These are phyloP conservation scores for Micropoecilia bifurca DNA, from an alignment of 2,797 vertebrate genomes.

Conservation along the genomic window DNA sequence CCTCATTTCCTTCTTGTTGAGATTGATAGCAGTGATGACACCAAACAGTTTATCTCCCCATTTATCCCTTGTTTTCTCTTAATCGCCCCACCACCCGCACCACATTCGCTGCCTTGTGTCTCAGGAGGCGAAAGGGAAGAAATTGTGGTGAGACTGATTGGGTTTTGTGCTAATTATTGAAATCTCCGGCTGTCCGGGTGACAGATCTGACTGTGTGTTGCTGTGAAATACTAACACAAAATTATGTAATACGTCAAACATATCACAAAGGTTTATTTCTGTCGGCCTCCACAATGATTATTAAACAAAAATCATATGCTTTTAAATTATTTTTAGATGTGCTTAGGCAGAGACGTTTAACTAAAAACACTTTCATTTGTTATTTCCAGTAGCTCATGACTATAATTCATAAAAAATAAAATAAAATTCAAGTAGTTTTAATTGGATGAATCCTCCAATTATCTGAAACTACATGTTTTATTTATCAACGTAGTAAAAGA, in stretches of 20 bases:
- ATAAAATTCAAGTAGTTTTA: neutral
- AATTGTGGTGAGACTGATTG: constrained; percentile 71
- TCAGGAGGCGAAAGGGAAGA: constrained; percentile 58
- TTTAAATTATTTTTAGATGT: constrained; percentile 21
- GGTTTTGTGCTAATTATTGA: constrained; percentile 81
- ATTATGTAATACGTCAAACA: constrained; percentile 60
- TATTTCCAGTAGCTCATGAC: neutral
- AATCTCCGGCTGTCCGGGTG: constrained; percentile 69
- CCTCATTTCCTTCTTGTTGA: constrained; percentile 85
- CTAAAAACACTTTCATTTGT: neutral
- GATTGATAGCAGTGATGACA: constrained; percentile 88
- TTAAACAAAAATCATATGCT: neutral
- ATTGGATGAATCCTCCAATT: neutral
- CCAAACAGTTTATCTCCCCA: constrained; percentile 87
- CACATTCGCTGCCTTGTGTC: constrained; percentile 66
- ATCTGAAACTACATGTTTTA: neutral
- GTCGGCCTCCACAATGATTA: constrained; percentile 11
- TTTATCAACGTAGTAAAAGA: neutral
- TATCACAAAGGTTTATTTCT: constrained; percentile 32
- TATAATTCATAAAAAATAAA: neutral
- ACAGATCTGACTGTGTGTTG: constrained; percentile 69
- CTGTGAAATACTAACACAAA: constrained; percentile 64
- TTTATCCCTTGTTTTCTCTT: constrained; percentile 88
- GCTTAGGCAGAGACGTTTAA: neutral
- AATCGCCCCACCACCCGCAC: constrained; percentile 75